Evolutionary conservation across 2,797 vertebrate genomes (phyloP).

Genomic region (Staurois parvus): DNA sequence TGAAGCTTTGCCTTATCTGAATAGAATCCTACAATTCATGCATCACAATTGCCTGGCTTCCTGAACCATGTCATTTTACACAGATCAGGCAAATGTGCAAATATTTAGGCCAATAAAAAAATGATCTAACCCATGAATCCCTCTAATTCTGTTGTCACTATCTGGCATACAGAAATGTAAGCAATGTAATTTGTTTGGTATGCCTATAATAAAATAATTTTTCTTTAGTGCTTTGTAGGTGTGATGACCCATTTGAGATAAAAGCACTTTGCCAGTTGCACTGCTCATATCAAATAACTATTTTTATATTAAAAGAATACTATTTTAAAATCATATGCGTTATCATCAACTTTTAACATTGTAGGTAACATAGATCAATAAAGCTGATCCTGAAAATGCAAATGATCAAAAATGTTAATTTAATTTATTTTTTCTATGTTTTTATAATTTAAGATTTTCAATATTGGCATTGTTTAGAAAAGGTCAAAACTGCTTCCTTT

Average conservation of each 20-base stretch:
- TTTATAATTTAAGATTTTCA: background rate
- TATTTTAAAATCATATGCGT: background rate
- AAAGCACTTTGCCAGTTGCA: constrained; percentile 6
- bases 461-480: background rate
- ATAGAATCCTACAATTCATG: too few species aligned
- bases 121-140: too few species aligned
- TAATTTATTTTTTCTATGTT: background rate
- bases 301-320: background rate
- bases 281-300: background rate
- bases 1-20: background rate
- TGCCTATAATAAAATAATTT: background rate
- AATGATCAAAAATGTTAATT: background rate
- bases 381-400: background rate
- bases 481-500: background rate
- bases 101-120: too few species aligned
- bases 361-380: background rate
- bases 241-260: background rate
- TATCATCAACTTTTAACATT: background rate
- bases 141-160: too few species aligned
- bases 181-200: too few species aligned
- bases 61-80: too few species aligned
- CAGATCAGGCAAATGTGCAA: too few species aligned
- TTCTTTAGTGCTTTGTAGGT: background rate
- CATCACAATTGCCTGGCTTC: too few species aligned
- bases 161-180: too few species aligned